Conservation (phyloP, 37 sponge, comb jelly and placozoan species). For the Cladorhizidae sp. region DNA sequence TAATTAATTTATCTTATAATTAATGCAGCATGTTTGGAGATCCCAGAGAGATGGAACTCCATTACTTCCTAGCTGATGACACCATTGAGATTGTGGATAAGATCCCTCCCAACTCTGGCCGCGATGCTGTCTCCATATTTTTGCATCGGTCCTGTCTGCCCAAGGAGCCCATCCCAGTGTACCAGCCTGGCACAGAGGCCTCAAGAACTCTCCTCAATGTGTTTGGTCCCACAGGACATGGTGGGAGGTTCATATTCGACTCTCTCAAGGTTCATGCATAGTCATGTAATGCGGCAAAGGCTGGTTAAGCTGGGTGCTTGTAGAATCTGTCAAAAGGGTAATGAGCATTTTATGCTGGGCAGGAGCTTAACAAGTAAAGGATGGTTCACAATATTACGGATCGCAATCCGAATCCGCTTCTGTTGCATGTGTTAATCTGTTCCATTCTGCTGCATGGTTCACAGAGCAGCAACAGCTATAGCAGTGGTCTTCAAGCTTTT, state of each 20-base stretch:
- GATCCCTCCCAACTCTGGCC: conserved; percentile 86
- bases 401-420: too few relatives aligned
- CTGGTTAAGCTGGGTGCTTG: too few relatives aligned
- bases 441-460: too few relatives aligned
- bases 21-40: conserved; percentile 93
- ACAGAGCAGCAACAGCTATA: too few relatives aligned
- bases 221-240: conserved; percentile 95
- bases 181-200: conserved; percentile 90
- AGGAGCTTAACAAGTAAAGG: too few relatives aligned
- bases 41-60: conserved; percentile 81
- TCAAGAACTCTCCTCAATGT: conserved; percentile 96
- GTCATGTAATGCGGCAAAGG: too few relatives aligned
- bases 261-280: conserved; percentile 31
- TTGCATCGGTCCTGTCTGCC: conserved; percentile 76
- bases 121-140: conserved; percentile 93
- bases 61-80: conserved; percentile 97
- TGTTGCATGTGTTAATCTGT: too few relatives aligned
- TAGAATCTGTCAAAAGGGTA: too few relatives aligned
- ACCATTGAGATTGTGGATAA: conserved; percentile 92
- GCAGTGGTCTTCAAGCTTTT: too few relatives aligned
- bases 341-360: too few relatives aligned
- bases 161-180: conserved; percentile 65
- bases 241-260: conserved; percentile 89
- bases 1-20: not conserved
- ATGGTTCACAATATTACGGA: too few relatives aligned